phyloP scores from a whole-genome alignment of 2,888 invertebrate genomes.

The Rugalucina vietnamica region DNA sequence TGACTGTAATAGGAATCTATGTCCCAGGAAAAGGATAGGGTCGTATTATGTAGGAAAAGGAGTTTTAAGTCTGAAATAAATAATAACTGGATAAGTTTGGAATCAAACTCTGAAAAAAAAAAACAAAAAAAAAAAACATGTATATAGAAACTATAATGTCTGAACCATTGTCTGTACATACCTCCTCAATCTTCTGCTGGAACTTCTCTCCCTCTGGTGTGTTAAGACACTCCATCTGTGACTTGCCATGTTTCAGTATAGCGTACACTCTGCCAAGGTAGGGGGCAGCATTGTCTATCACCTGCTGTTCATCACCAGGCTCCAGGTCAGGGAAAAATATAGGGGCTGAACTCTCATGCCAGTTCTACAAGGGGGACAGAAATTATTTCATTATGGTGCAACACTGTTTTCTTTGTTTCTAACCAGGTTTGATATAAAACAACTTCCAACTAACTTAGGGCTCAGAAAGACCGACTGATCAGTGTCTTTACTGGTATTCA shows the following conservation, averaged over 20 bases:
- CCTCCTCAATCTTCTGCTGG: slow-evolving; percentile 73
- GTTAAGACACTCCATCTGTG: slow-evolving; percentile 66
- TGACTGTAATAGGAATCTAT: too few species aligned
- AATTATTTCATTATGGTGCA: too few species aligned
- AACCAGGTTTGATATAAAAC: too few species aligned
- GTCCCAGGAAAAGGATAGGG: too few species aligned
- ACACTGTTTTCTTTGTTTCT: too few species aligned
- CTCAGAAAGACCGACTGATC: too few species aligned
- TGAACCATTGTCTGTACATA: slow-evolving; percentile 32
- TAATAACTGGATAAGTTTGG: too few species aligned
- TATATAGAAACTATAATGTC: neutral
- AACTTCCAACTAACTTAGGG: too few species aligned
- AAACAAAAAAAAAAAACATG: too few species aligned
- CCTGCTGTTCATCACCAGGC: slow-evolving; percentile 60
- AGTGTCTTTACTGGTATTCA: too few species aligned
- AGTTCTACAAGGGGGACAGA: too few species aligned
- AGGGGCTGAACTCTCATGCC: slow-evolving; percentile 67
- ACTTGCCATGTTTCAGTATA: slow-evolving; percentile 76
- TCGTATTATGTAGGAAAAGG: slow-evolving; percentile 8
- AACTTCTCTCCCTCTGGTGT: slow-evolving; percentile 74
- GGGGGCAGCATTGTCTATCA: slow-evolving; percentile 72
- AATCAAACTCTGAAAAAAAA: too few species aligned
- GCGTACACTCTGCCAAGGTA: slow-evolving; percentile 76
- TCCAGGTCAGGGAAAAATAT: slow-evolving; percentile 65
- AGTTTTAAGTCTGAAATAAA: neutral